phyloP scores from a whole-genome alignment of 2,797 vertebrate species.

The Loriculus beryllinus region DNA sequence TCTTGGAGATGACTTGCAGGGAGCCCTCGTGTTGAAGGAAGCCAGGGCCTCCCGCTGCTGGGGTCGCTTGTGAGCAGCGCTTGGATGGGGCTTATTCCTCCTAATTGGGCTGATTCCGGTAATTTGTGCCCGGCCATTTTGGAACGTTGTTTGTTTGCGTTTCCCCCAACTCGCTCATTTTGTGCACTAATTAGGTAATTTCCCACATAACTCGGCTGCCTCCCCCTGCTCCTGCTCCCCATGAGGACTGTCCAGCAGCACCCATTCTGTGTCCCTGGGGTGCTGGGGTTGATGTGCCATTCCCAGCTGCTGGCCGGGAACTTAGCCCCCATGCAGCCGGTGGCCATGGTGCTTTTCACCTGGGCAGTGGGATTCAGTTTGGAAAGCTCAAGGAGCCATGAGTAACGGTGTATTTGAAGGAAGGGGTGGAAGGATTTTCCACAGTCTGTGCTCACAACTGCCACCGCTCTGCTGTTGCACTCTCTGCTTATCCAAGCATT shows the following conservation, averaged over 20 bases:
- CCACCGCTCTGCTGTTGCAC: background rate
- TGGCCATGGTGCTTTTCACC: background rate
- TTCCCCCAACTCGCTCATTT: conserved; percentile 31
- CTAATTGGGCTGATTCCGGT: conserved; percentile 41
- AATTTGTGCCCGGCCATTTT: conserved; percentile 36
- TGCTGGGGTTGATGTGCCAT: background rate
- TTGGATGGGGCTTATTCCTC: background rate
- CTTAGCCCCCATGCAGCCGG: background rate
- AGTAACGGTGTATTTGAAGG: background rate
- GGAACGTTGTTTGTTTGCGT: conserved; percentile 27
- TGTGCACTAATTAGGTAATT: conserved; percentile 54
- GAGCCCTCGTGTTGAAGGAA: background rate
- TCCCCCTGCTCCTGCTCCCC: background rate
- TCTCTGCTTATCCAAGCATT: background rate
- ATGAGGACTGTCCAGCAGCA: background rate
- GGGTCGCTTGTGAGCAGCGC: background rate
- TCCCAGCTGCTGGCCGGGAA: background rate
- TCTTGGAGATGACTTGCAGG: background rate
- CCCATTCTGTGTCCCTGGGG: background rate
- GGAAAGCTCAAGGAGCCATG: background rate
- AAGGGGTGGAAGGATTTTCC: background rate
- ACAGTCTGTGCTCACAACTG: rapidly evolving
- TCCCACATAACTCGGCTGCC: conserved; percentile 13
- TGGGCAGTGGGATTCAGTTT: background rate
- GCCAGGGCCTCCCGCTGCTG: background rate